Evolutionary conservation across 2,797 vertebrate species (phyloP), one percentile per base, ranked within the genome.

Genomic region (Poecilia wingei): DNA sequence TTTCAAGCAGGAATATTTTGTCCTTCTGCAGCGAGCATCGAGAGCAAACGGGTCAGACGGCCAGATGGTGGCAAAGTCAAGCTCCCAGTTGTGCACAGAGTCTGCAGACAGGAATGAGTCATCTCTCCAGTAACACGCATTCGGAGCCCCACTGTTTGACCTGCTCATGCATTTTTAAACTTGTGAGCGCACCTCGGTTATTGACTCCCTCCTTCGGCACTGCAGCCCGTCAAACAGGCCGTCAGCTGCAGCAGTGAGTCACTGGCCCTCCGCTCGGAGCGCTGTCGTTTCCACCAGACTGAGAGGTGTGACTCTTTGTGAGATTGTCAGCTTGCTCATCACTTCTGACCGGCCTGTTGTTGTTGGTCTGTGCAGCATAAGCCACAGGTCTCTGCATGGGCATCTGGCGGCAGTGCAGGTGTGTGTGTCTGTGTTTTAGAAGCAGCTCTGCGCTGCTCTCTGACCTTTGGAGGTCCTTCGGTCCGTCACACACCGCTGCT

Each of bases 381-480:
- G 72, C 33, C 68, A 2, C 20, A 20, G 45, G n/a, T 78, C 22
- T 83, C 51, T 61, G 33, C 71, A 36, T 49, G 72, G 74, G 68
- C 80, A 33, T 55, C 78, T 53, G 49, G 47, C 79, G 61, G 78
- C 70, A 68, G 6, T 75, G 7, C 25, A 28, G 33, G 41, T 74
- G 12, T 59, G 9, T 59, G 20, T 69, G 41, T 69, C 10, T 72
- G 49, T 57, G 33, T 88, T 82, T 84, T 49, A 69, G 77, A 68
- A 22, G 72, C 13, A 76, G 31, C 77, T 64, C 78, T 20, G 22
- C 77, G 77, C 86, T 84, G 86, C 72, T 79, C 70, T 80, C 76
- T 91, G 86, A 92, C 91, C 90, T 90, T 88, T 91, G 80, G 80
- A 90, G 81, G 78, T 85, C 81, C 76, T 85, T 85, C 36, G 45